Conservation (phyloP, 2,113 vertebrate species). For the Ammodytes marinus region DNA sequence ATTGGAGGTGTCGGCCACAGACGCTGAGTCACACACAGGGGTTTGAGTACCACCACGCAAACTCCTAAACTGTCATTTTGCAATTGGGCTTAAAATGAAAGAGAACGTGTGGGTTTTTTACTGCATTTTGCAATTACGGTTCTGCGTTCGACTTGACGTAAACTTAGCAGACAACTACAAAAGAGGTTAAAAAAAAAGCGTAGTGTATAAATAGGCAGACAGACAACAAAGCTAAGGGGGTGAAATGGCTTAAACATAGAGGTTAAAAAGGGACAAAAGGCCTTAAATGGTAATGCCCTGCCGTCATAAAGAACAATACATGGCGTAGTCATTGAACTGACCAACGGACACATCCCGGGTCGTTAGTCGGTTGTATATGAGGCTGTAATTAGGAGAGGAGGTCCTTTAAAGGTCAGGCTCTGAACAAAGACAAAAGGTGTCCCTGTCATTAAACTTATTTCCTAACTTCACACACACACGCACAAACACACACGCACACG, state of each 20-base stretch:
- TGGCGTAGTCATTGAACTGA: slow-evolving; percentile 17
- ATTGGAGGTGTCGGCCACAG: slow-evolving; percentile 30
- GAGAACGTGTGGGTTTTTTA: slow-evolving; percentile 24
- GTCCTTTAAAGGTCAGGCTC: slow-evolving; percentile 54
- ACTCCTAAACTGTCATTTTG: slow-evolving; percentile 51
- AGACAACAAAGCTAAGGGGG: background rate
- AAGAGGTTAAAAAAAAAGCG: background rate
- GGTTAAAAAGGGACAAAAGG: slow-evolving; percentile 35
- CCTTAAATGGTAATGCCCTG: slow-evolving; percentile 47
- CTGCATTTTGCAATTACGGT: slow-evolving; percentile 30
- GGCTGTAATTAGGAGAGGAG: slow-evolving; percentile 54
- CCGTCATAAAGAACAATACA: slow-evolving; percentile 52
- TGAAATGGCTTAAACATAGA: slow-evolving; percentile 31
- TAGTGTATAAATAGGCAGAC: background rate
- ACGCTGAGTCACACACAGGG: slow-evolving; percentile 51
- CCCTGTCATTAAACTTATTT: slow-evolving; percentile 66
- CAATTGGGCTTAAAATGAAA: slow-evolving; percentile 51
- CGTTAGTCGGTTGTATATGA: slow-evolving; percentile 56
- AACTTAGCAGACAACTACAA: slow-evolving; percentile 11
- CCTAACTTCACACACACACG: slow-evolving; percentile 34
- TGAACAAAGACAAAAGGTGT: slow-evolving; percentile 33
- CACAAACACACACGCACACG: background rate
- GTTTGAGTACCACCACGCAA: slow-evolving; percentile 16
- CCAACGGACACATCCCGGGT: slow-evolving; percentile 8
- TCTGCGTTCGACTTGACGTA: background rate